These are phyloP conservation scores for Channa argus DNA, from an alignment of 2,113 vertebrate species.

Conservation along the genomic window DNA sequence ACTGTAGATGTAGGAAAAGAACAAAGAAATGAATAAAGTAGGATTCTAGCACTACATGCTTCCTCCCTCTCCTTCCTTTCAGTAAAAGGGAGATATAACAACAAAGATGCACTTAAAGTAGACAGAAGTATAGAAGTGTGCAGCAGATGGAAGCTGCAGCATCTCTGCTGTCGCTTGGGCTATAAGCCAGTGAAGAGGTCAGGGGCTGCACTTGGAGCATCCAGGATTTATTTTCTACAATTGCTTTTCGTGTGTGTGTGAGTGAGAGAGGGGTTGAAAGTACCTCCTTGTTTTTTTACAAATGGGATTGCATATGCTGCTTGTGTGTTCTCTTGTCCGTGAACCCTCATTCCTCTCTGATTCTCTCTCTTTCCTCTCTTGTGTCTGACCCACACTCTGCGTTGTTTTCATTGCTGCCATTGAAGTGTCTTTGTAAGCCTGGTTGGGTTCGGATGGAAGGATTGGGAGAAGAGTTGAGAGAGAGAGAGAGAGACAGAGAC, in stretches of 20 bases:
- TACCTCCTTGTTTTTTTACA: slow-evolving; percentile 51
- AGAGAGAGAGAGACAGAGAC: neutral
- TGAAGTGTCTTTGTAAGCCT: slow-evolving; percentile 88
- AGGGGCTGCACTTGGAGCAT: slow-evolving; percentile 50
- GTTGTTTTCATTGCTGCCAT: slow-evolving; percentile 77
- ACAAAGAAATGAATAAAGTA: neutral
- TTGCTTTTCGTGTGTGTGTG: slow-evolving; percentile 51
- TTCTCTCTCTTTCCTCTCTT: slow-evolving; percentile 27
- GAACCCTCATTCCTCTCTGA: slow-evolving; percentile 40
- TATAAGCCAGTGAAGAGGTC: slow-evolving; percentile 49
- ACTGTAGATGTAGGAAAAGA: too few relatives aligned
- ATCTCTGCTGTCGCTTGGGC: slow-evolving; percentile 29
- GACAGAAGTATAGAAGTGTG: slow-evolving; percentile 4
- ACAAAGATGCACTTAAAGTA: slow-evolving; percentile 48
- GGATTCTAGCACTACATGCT: neutral
- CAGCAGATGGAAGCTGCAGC: slow-evolving; percentile 32
- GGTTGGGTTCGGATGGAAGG: slow-evolving; percentile 77
- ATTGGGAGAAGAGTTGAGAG: slow-evolving; percentile 54
- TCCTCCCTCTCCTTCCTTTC: neutral
- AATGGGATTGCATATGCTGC: slow-evolving; percentile 37
- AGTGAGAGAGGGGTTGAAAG: slow-evolving; percentile 51
- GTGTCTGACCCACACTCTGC: slow-evolving; percentile 56
- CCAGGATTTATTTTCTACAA: slow-evolving; percentile 56
- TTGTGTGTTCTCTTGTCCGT: slow-evolving; percentile 29
- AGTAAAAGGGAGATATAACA: slow-evolving; percentile 10